Conservation (phyloP, 2,888 invertebrate genomes). For the Mythimna albipuncta region DNA sequence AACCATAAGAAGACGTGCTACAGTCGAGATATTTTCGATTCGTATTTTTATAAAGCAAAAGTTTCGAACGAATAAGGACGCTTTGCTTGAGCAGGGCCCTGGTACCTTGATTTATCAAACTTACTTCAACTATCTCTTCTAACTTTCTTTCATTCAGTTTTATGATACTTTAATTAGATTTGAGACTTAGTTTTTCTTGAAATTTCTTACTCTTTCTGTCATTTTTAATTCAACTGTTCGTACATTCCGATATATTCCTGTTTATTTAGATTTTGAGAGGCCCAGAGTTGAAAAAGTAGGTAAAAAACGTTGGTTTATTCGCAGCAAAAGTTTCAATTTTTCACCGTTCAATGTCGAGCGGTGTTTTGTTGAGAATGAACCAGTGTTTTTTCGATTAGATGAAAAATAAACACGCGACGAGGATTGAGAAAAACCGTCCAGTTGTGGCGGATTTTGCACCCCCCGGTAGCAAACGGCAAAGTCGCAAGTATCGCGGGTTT, state of each 20-base stretch:
- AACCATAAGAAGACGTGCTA: conserved; percentile 87
- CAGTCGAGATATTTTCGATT: conserved; percentile 90
- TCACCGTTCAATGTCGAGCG: conserved; percentile 59
- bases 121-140: conserved; percentile 51
- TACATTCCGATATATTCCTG: conserved; percentile 68
- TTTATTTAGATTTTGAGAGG: conserved; percentile 78
- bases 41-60: conserved; percentile 91
- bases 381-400: conserved; percentile 64
- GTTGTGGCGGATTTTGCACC: conserved; percentile 88
- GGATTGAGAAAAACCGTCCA: conserved; percentile 89
- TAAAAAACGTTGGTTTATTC: conserved; percentile 69
- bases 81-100: conserved; percentile 90
- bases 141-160: conserved; percentile 57
- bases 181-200: conserved; percentile 32
- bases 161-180: conserved; percentile 52
- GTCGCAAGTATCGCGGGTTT: conserved; percentile 72
- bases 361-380: conserved; percentile 63
- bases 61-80: conserved; percentile 88
- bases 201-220: conserved; percentile 37
- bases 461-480: conserved; percentile 83
- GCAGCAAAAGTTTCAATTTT: conserved; percentile 64
- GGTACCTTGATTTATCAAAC: conserved; percentile 66
- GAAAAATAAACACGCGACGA: conserved; percentile 79
- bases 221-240: conserved; percentile 50
- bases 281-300: conserved; percentile 81